These are phyloP conservation scores for Antigone vipio DNA, from an alignment of 2,113 vertebrate species.

Conservation along the genomic window DNA sequence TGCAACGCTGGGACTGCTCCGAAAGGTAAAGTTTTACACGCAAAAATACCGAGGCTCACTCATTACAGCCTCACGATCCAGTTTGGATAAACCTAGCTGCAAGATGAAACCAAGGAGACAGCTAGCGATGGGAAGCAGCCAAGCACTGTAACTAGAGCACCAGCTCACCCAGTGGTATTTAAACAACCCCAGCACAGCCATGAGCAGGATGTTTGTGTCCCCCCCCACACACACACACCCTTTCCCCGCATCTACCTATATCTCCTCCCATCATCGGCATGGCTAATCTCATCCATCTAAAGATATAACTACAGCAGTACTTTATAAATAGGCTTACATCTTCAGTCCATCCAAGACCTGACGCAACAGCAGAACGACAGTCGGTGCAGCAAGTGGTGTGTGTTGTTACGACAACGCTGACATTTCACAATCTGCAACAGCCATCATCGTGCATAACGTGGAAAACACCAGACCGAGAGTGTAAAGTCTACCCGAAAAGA, in stretches of 20 bases:
- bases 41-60: not conserved
- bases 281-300: not conserved
- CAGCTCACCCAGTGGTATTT: not conserved
- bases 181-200: not conserved
- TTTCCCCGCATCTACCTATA: not conserved
- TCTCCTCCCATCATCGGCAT: not conserved
- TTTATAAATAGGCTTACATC: not conserved
- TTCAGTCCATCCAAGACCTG: not conserved
- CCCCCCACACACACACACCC: not conserved
- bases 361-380: not conserved
- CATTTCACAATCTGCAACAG: conserved; percentile 15
- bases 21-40: not conserved
- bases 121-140: not conserved
- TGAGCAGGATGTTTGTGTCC: not conserved
- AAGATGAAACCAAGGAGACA: conserved; percentile 2
- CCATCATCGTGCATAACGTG: not conserved
- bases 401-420: not conserved
- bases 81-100: not conserved
- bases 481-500: not conserved
- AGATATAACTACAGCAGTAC: not conserved
- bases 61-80: not conserved
- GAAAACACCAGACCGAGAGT: not conserved
- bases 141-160: not conserved
- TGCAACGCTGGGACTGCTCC: not conserved
- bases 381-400: not conserved